Conservation (phyloP, 1,140 invertebrate genomes). For the Globodera rostochiensis region DNA sequence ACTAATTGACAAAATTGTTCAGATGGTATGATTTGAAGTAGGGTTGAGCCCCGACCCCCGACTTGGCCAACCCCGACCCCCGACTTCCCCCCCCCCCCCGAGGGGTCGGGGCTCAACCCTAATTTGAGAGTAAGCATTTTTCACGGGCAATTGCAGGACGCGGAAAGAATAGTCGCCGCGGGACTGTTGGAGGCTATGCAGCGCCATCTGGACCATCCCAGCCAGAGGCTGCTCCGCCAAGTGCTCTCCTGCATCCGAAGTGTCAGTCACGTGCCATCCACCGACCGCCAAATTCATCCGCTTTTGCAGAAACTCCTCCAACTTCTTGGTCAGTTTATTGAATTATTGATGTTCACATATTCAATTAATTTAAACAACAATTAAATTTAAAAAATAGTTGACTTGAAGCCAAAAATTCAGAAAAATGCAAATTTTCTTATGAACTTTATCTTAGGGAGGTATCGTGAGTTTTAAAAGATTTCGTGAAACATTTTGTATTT, state of each 20-base stretch:
- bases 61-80: no score
- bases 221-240: constrained; percentile 43
- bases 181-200: constrained; percentile 49
- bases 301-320: constrained; percentile 44
- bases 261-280: constrained; percentile 41
- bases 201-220: constrained; percentile 43
- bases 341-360: no score
- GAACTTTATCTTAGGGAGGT: no score
- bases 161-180: constrained; percentile 38
- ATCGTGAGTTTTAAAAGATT: no score
- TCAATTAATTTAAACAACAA: no score
- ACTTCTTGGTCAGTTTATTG: constrained; percentile 29
- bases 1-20: constrained; percentile 42
- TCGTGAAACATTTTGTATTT: background rate
- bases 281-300: constrained; percentile 21
- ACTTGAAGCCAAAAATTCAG: no score
- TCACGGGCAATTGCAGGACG: constrained; percentile 44
- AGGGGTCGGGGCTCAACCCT: no score
- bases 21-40: constrained; percentile 28
- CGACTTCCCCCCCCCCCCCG: no score
- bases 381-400: no score
- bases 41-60: no score
- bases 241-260: constrained; percentile 39
- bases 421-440: no score
- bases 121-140: constrained; percentile 9